Evolutionary conservation across 2,113 vertebrate genomes (phyloP).

Genomic region (Anarhynchus alexandrinus): DNA sequence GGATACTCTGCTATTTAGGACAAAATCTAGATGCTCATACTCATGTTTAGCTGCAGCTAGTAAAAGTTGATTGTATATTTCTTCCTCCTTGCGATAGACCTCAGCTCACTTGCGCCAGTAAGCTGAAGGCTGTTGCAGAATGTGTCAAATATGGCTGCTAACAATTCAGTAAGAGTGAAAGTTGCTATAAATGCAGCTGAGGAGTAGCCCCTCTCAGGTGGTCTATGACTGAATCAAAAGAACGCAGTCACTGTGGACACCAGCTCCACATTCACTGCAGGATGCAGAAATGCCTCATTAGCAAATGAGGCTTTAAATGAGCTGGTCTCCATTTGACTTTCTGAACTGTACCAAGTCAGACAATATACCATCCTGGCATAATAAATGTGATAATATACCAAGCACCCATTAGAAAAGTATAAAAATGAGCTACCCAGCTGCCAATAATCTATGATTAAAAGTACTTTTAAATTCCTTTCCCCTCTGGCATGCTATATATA

Average conservation of each 20-base stretch:
- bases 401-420: neutral
- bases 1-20: neutral
- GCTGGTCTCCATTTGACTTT: neutral
- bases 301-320: neutral
- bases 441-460: constrained; percentile 37
- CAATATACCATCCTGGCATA: neutral
- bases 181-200: neutral
- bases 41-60: neutral
- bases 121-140: neutral
- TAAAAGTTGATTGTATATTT: neutral
- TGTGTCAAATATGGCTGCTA: neutral
- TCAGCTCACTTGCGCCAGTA: accelerated
- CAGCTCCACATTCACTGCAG: neutral
- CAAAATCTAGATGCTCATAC: neutral
- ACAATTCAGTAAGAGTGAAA: neutral
- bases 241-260: neutral
- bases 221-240: neutral
- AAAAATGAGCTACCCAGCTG: constrained; percentile 10
- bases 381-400: neutral
- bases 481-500: constrained; percentile 13
- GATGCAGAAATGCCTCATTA: neutral
- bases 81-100: neutral
- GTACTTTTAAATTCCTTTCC: neutral
- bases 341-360: neutral
- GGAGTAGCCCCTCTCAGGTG: neutral